Base-by-base conservation (phyloP, 2,888 invertebrate genomes). In the Orthosia cruda region DNA sequence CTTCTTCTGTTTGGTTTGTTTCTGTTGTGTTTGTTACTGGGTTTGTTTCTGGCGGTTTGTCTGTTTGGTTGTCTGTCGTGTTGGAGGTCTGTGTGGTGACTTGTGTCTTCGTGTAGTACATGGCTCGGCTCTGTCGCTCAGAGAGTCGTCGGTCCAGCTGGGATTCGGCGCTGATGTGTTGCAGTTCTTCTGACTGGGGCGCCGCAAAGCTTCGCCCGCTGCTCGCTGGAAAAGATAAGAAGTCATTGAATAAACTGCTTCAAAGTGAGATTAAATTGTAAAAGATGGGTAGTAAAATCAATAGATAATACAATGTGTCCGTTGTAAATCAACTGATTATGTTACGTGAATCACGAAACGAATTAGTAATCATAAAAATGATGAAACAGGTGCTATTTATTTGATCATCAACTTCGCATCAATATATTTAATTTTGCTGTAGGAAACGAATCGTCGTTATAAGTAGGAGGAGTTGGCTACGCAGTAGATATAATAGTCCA, bases 81-180 rank as follows among this genome's bases (percentile, higher is more conserved):
- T 92, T 93, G 16, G 91, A 84, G 62, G 78, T 65, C 13, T 90
- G 90, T 50, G 94, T 90, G 18, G 90, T 88, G 80, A 79, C 76
- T 66, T 86, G 87, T 20, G 91, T 92, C 83, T 96, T 96, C 1
- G 93, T 90, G 89, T 92, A 94, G 92, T 96, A 96, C 94, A 96
- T 93, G 75, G 96, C 96, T 74, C 94, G 90, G 71, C 92, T 88
- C 74, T 95, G 94, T 49, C 96, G 90, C 5, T 95, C 95, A 1
- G 92, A 84, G 73, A 88, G 91, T 45, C 88, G 88, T 69, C 89
- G 87, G 64, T 91, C 92, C 5, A 89, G 84, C 64, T 91, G 91
- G 3, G 88, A 70, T 63, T 94, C 93, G n/a, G 94, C 89, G 58
- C 90, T 90, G 45, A 93, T 87, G 81, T 92, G 92, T 66, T 92